Evolutionary conservation across 2,113 vertebrate species (phyloP), one percentile per base, ranked within the genome.

Genomic region (Eupsittula cactorum): DNA sequence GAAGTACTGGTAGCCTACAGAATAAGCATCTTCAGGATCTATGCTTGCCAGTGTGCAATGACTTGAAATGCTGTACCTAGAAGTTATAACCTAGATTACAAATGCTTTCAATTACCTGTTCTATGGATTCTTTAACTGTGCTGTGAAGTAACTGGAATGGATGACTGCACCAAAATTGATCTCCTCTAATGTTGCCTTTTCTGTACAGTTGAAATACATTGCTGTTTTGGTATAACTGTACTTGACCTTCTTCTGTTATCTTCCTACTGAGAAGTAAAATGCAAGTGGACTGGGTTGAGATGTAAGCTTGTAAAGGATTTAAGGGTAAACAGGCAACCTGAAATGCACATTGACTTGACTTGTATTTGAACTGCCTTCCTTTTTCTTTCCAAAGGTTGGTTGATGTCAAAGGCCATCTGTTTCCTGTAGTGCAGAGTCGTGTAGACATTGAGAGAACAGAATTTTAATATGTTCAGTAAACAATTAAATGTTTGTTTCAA

Each of bases 321-420:
- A 6, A 49, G 64, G 83, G 44, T 94, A 92, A 94, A 94, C 59
- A 89, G 11, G 63, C 85, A 95, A 82, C 23, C 27, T 95, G 65
- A 91, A 85, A 64, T 69, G 52, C 5, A 7, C n/a, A 4, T 57
- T 68, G 42, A 90, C 67, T 69, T 41, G 63, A 35, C 47, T 95
- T 57, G 33, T 50, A 23, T 90, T 96, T 92, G 69, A 95, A 92
- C 53, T 91, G 65, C 27, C 37, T 97, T 95, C 83, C 92, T 83
- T 88, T 91, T 92, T 90, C 41, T 79, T 92, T 59, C n/a, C n/a
- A 53, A 31, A 92, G 60, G 46, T 28, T 91, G 21, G 19, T 24
- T 84, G 64, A 59, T 96, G 84, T 94, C 83, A 95, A 86, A 90
- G 86, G 90, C 88, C 96, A 92, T 96, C 94, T 97, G 92, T 95